Evolutionary conservation across 1,140 invertebrate genomes (phyloP).

Genomic region (Drosophila pandora): DNA sequence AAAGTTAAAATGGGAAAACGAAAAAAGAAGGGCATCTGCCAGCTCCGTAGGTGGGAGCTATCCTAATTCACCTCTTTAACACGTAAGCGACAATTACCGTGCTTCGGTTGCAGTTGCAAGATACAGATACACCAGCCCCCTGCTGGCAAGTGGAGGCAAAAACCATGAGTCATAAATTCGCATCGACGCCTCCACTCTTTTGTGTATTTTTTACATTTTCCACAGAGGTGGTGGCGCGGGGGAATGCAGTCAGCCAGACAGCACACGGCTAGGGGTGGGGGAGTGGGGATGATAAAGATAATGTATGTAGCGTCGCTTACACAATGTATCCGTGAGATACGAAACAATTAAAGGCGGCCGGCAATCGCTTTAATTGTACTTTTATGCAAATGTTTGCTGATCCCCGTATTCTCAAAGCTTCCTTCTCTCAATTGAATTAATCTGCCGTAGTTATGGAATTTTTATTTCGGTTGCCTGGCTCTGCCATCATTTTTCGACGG

Average conservation of each 20-base stretch:
- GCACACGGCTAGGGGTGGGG: not conserved
- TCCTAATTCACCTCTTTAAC: conserved; percentile 65
- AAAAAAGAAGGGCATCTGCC: not conserved
- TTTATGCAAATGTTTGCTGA: conserved; percentile 56
- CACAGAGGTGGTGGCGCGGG: not conserved
- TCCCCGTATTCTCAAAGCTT: conserved; percentile 15
- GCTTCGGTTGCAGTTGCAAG: conserved; percentile 37
- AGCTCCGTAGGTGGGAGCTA: conserved; percentile 13
- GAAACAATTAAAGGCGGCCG: conserved; percentile 55
- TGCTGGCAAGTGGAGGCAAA: conserved; percentile 32
- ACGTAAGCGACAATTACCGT: conserved; percentile 70
- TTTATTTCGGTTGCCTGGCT: conserved; percentile 29
- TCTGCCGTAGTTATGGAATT: conserved; percentile 38
- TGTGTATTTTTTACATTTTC: conserved; percentile 7
- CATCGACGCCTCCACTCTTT: conserved; percentile 44
- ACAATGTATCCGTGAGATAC: conserved; percentile 69
- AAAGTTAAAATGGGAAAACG: conserved; percentile 1
- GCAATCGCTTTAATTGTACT: conserved; percentile 62
- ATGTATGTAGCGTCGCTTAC: conserved; percentile 51
- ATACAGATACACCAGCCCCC: conserved; percentile 36
- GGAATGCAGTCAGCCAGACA: conserved; percentile 3
- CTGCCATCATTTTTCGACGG: not conserved
- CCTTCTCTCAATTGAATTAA: conserved; percentile 40
- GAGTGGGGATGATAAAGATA: conserved; percentile 31
- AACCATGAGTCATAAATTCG: conserved; percentile 70